Evolutionary conservation across 2,113 vertebrate genomes (phyloP), one percentile per base, ranked within the genome.

Genomic region (Merops nubicus): DNA sequence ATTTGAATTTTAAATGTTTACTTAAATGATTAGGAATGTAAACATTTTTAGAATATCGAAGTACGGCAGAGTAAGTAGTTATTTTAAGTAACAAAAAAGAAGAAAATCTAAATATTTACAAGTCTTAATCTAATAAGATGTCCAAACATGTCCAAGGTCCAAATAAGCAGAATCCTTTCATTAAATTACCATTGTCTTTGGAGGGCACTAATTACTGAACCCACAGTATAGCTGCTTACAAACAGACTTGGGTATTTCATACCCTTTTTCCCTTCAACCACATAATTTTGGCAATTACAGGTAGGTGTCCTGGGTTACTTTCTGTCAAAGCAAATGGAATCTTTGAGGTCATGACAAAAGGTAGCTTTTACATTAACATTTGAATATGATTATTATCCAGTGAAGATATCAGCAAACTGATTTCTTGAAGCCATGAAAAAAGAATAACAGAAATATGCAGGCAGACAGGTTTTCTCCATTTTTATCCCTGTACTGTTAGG

Each of bases 281-380:
- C 5, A 13, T 16, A 17, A 31, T 56, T 67, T 45, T 59, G 34
- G 15, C 8, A 60, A 21, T 72, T 8, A 42, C 16, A 53, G 28
- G 34, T 12, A 23, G 4, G 8, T 34, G 15, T 20, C 15, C 20
- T 2, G 1, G 28, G 17, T 31, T 34, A 20, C 1, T 1, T 33
- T 81, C 53, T 8, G 20, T 20, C 28, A 26, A 31, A 65, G 34
- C 4, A 13, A 54, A 22, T 5, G 45, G 11, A 14, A 64, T 2
- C 10, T 70, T 51, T 85, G 28, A 54, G 40, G 14, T 85, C 20
- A 50, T 6, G 31, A 12, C 45, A 48, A 64, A 38, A 54, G 10
- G 3, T 8, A 48, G 15, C 3, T 36, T 60, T 53, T 53, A 20
- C 22, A 19, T 38, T 47, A 64, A 60, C 7, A 26, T 74, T 59